phyloP scores from a whole-genome alignment of 2,113 vertebrate genomes.

The Triplophysa tibetana region DNA sequence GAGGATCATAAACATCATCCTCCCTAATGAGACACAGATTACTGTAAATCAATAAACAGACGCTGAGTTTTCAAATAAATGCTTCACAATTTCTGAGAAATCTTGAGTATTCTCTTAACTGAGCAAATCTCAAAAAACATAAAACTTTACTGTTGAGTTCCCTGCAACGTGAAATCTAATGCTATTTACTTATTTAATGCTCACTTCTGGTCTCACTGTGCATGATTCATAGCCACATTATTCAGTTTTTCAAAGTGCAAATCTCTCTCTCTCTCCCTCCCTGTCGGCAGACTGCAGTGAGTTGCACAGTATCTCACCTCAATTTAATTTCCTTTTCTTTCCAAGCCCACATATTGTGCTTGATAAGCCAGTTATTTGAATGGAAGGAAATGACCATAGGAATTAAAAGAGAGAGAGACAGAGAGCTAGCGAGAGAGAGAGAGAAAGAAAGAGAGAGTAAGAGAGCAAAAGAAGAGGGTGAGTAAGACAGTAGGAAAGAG shows the following conservation, averaged over 20 bases:
- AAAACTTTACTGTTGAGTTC: not conserved
- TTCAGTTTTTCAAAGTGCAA: not conserved
- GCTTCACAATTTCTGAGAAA: not conserved
- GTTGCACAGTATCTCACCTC: not conserved
- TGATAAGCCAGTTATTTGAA: not conserved
- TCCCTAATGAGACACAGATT: not conserved
- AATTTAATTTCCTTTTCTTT: slow-evolving; percentile 6
- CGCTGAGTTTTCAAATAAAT: not conserved
- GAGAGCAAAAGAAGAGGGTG: too few relatives aligned
- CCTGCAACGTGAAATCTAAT: not conserved
- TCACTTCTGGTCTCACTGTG: not conserved
- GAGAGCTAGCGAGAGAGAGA: not conserved
- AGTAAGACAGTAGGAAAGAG: too few relatives aligned
- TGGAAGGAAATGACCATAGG: not conserved
- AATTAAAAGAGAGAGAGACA: slow-evolving; percentile 3
- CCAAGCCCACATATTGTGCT: not conserved
- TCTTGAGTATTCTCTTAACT: not conserved
- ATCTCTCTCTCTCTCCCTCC: not conserved
- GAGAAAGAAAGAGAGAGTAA: too few relatives aligned
- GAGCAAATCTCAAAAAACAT: not conserved
- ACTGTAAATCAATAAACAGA: not conserved
- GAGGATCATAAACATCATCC: not conserved
- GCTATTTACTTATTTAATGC: not conserved
- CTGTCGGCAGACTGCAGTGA: not conserved
- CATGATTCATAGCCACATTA: not conserved